These are phyloP conservation scores for Perognathus longimembris DNA, from an alignment of 2,113 vertebrate species.

Conservation along the genomic window DNA sequence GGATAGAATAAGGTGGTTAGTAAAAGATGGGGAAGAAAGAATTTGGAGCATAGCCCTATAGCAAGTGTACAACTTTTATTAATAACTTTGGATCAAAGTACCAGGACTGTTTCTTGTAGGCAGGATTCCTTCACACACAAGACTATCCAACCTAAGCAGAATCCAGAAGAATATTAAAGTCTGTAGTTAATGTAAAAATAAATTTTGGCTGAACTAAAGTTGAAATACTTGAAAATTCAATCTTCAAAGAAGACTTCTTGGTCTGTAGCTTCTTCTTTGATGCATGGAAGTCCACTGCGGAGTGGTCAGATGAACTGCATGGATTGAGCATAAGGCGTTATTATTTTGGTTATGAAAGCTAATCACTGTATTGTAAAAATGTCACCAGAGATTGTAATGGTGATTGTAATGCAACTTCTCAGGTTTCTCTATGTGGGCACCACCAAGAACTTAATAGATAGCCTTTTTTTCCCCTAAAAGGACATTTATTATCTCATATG, in stretches of 20 bases:
- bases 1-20: neutral
- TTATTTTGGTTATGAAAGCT: neutral
- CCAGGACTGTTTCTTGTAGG: neutral
- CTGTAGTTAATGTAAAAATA: slow-evolving; percentile 1
- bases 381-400: neutral
- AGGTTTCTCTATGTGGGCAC: neutral
- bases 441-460: slow-evolving; percentile 23
- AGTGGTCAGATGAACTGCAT: neutral
- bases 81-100: neutral
- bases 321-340: neutral
- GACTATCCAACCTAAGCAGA: neutral
- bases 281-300: fast-evolving
- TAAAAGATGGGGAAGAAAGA: neutral
- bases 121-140: neutral
- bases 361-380: neutral
- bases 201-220: neutral
- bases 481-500: neutral
- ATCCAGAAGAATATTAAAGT: neutral
- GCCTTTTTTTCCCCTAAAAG: neutral
- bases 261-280: neutral
- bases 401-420: neutral
- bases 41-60: neutral
- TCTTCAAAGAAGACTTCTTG: neutral
- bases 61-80: neutral
- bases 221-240: neutral